Base-by-base conservation (phyloP, 2,113 vertebrate genomes). In the Phasianus colchicus region DNA sequence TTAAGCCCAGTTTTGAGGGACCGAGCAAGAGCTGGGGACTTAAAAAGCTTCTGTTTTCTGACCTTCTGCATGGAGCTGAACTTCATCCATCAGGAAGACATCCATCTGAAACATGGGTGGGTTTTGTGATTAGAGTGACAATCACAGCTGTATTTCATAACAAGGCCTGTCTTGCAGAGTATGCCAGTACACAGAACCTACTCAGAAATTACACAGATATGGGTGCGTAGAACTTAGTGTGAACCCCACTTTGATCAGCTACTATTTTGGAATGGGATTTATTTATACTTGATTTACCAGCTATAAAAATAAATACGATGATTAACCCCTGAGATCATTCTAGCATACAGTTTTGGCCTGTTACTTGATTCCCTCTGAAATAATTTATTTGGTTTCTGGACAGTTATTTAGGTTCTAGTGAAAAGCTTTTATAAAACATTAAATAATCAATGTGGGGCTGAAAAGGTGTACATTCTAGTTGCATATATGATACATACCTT, bases 391-490 rank as follows among this genome's bases (percentile, higher is more conserved):
- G 97, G 95, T 94, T 91, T 91, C 92, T 5, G 50, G 96, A 94
- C 36, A 12, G 96, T 93, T 91, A 92, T 94, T 97, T 88, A 91
- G 91, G 88, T 95, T 96, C 93, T 92, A 90, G 93, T 97, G 95
- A 97, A 96, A 97, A 97, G 95, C 93, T 96, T 92, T 96, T 97
- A 97, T 95, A 97, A 98, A 98, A 97, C 83, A 95, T 84, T 82
- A 95, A 93, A 72, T 90, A 87, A 93, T 69, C 86, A 82, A 70
- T 66, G 86, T 76, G 88, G 96, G 92, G 95, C 50, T 86, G 93
- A 86, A 84, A 96, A 94, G 93, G 95, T 76, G 89, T 92, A 95
- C 90, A 64, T 86, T 82, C 89, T 78, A 82, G 77, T 69, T 94
- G 96, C 94, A 69, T 95, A 91, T 96, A 90, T 89, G 81, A 91